Evolutionary conservation across 2,888 invertebrate genomes (phyloP).

Genomic region (Ferrisia virgata): DNA sequence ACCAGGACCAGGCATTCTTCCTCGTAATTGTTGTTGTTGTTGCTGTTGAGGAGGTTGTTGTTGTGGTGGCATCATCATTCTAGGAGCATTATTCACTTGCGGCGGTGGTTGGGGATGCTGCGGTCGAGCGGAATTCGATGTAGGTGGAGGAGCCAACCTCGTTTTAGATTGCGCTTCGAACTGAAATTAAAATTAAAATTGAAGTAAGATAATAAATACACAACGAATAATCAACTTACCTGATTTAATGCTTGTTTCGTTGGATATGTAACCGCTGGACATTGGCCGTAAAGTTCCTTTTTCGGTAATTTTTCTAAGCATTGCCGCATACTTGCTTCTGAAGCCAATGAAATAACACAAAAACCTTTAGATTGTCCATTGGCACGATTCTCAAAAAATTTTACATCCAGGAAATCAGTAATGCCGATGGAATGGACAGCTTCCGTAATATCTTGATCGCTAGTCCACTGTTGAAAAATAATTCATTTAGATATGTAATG

Average conservation of each 20-base stretch:
- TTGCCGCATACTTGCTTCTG: slow-evolving; percentile 82
- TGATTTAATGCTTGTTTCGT: slow-evolving; percentile 81
- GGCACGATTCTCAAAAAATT: slow-evolving; percentile 98
- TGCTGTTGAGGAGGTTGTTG: slow-evolving; percentile 44
- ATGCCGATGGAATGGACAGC: slow-evolving; percentile 85
- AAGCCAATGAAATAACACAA: slow-evolving; percentile 90
- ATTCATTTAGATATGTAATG: background rate
- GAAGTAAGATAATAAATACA: background rate
- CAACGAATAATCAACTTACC: slow-evolving; percentile 51
- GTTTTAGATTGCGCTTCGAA: slow-evolving; percentile 92
- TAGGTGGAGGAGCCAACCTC: slow-evolving; percentile 75
- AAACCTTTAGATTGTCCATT: slow-evolving; percentile 99
- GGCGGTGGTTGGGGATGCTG: slow-evolving; percentile 48
- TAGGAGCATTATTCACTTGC: slow-evolving; percentile 58
- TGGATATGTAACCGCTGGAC: slow-evolving; percentile 89
- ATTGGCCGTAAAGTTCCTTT: slow-evolving; percentile 93
- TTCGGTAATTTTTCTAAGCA: slow-evolving; percentile 93
- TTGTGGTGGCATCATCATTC: slow-evolving; percentile 46
- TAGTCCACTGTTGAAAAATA: slow-evolving; percentile 80
- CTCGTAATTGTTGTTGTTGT: slow-evolving; percentile 53
- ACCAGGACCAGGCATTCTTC: slow-evolving; percentile 57
- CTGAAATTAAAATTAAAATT: slow-evolving; percentile 56
- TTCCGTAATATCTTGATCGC: slow-evolving; percentile 92
- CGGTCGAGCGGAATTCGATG: slow-evolving; percentile 56
- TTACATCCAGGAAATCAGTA: slow-evolving; percentile 92